Evolutionary conservation across 1,140 invertebrate species (phyloP).

Genomic region (Steinernema feltiae): DNA sequence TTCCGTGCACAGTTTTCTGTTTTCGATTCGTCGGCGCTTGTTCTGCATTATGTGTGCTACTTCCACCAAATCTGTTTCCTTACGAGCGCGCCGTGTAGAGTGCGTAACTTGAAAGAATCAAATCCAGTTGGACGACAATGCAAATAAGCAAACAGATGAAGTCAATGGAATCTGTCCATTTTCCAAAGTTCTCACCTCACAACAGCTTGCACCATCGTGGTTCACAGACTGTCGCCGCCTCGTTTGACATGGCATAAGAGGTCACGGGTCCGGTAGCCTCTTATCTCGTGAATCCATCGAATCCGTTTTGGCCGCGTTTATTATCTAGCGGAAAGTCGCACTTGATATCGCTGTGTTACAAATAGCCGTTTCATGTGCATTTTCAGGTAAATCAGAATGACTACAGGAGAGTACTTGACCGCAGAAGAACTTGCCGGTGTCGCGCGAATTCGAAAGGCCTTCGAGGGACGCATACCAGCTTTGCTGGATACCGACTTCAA

Average conservation of each 20-base stretch:
- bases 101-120: too few relatives aligned
- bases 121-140: too few relatives aligned
- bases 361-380: not conserved
- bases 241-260: not conserved
- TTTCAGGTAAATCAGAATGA: not conserved
- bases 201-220: too few relatives aligned
- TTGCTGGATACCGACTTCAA: constrained; percentile 26
- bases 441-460: constrained; percentile 20
- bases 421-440: constrained; percentile 19
- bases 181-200: too few relatives aligned
- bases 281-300: constrained; percentile 4
- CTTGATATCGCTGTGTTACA: not conserved
- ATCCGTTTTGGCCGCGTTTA: not conserved
- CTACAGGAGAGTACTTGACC: not conserved
- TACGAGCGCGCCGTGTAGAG: too few relatives aligned
- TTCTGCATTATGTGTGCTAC: too few relatives aligned
- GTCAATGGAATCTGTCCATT: too few relatives aligned
- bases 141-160: too few relatives aligned
- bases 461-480: constrained; percentile 19
- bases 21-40: too few relatives aligned
- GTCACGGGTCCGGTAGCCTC: not conserved
- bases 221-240: not conserved
- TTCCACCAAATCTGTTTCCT: too few relatives aligned
- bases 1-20: too few relatives aligned
- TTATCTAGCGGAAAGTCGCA: not conserved